phyloP scores from a whole-genome alignment of 2,797 vertebrate species.

The Rhynchonycteris naso region DNA sequence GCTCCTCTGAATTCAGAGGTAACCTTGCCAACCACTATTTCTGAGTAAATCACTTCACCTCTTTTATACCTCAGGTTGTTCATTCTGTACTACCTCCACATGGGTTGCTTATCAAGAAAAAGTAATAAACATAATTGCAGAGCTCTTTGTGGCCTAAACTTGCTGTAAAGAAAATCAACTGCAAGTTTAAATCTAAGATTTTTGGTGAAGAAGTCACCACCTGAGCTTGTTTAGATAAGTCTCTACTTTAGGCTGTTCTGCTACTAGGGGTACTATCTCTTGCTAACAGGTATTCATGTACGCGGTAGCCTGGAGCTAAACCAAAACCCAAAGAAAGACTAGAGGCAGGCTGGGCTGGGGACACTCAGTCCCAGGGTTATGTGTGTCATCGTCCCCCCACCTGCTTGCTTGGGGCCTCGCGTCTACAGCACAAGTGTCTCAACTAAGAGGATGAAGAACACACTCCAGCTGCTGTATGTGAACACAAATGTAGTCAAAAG shows the following conservation, averaged over 20 bases:
- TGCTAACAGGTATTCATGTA: background rate
- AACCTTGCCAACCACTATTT: background rate
- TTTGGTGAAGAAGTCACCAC: background rate
- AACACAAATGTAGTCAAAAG: background rate
- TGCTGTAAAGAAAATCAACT: constrained; percentile 15
- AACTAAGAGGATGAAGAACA: background rate
- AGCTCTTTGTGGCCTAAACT: background rate
- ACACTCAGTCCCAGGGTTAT: too few relatives aligned
- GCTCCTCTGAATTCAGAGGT: background rate
- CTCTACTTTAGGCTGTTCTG: background rate
- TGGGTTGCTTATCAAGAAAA: background rate
- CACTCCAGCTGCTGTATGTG: background rate
- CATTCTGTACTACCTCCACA: background rate
- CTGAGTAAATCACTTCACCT: constrained; percentile 6
- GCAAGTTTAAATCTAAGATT: background rate
- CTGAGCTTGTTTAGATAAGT: background rate
- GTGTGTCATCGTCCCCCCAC: background rate
- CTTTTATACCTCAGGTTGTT: background rate
- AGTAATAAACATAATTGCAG: background rate
- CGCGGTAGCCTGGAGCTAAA: background rate
- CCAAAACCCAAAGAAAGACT: background rate
- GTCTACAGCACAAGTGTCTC: background rate
- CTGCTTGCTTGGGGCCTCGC: background rate
- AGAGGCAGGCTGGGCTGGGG: background rate
- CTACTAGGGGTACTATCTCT: background rate